These are phyloP conservation scores for Coleophora deauratella DNA, from an alignment of 2,888 invertebrate species.

Conservation along the genomic window DNA sequence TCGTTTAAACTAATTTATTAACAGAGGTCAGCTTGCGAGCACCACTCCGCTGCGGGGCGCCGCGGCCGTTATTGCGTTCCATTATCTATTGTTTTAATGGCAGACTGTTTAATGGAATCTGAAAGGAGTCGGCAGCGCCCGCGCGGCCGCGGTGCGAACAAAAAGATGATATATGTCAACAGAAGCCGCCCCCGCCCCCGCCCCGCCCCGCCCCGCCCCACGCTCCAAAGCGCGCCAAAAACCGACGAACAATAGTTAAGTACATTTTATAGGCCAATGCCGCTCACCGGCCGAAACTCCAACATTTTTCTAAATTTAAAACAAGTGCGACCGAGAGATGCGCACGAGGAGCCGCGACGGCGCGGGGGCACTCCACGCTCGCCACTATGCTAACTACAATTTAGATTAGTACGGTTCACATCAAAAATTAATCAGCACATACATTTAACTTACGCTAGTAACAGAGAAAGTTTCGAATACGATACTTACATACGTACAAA, in stretches of 20 bases:
- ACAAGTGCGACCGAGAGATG: too few relatives aligned
- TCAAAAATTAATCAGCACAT: slow-evolving; percentile 42
- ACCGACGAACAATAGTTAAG: too few relatives aligned
- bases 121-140: background rate
- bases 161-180: too few relatives aligned
- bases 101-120: background rate
- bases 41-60: background rate
- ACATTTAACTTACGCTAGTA: slow-evolving; percentile 39
- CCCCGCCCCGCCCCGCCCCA: too few relatives aligned
- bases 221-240: too few relatives aligned
- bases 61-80: background rate
- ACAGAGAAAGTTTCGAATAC: slow-evolving; percentile 6
- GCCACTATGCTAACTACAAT: slow-evolving; percentile 17
- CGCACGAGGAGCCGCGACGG: too few relatives aligned
- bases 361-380: too few relatives aligned
- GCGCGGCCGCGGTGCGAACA: too few relatives aligned
- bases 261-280: too few relatives aligned
- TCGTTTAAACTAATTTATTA: background rate
- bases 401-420: slow-evolving; percentile 41
- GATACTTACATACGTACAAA: slow-evolving; percentile 14
- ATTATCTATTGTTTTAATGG: background rate
- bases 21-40: background rate
- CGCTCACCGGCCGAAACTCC: too few relatives aligned
- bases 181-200: too few relatives aligned
- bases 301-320: too few relatives aligned